Conservation (phyloP, 2,797 vertebrate genomes). For the Cyprinella venusta region DNA sequence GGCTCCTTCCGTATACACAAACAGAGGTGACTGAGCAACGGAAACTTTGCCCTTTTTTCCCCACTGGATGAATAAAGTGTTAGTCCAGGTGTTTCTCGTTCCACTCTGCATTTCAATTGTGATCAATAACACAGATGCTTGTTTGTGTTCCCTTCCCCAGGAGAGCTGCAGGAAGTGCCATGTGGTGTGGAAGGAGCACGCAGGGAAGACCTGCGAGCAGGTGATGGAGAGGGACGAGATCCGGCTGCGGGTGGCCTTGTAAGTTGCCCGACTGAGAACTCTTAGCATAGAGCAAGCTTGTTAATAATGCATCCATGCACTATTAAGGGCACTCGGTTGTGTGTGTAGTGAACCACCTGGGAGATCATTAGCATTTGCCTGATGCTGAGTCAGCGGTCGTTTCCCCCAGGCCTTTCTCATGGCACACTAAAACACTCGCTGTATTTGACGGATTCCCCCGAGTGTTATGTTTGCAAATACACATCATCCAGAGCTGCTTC, state of each 20-base stretch:
- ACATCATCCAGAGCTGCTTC: constrained; percentile 11
- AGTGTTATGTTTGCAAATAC: constrained; percentile 37
- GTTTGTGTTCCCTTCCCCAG: constrained; percentile 69
- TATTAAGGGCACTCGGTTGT: constrained; percentile 8
- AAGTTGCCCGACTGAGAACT: constrained; percentile 73
- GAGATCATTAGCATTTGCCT: constrained; percentile 43
- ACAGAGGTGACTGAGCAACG: constrained; percentile 19
- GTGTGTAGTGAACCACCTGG: constrained; percentile 38
- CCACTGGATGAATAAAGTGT: not conserved
- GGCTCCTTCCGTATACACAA: constrained; percentile 28
- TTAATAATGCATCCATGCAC: constrained; percentile 45
- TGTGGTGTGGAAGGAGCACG: constrained; percentile 95
- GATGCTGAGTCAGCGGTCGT: constrained; percentile 20
- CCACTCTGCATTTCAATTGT: constrained; percentile 13
- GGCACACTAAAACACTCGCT: not conserved
- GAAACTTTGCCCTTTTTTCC: not conserved
- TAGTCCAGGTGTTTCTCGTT: constrained; percentile 27
- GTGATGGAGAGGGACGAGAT: constrained; percentile 95
- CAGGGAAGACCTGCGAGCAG: constrained; percentile 93
- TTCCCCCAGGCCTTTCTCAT: constrained; percentile 25
- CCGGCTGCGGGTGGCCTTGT: constrained; percentile 93
- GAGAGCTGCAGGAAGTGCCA: constrained; percentile 97
- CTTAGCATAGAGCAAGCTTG: not conserved
- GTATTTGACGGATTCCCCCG: not conserved
- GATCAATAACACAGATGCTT: constrained; percentile 35